Conservation (phyloP, 2,888 invertebrate species). For the Tupiocoris notatus region DNA sequence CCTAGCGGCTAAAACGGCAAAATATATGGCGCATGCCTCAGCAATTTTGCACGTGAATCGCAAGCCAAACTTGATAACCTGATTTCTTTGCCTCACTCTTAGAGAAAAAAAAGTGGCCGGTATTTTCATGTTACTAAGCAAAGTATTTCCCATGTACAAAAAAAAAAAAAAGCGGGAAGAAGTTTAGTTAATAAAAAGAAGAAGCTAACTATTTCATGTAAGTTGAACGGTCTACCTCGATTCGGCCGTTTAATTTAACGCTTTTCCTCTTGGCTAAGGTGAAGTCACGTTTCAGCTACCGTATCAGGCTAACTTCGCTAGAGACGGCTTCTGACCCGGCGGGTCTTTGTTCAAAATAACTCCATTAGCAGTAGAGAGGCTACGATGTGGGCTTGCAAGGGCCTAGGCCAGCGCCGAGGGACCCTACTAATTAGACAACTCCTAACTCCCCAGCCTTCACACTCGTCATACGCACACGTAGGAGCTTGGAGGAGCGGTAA, state of each 20-base stretch:
- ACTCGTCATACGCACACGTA: background rate
- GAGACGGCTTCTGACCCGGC: conserved; percentile 6
- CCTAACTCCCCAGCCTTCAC: background rate
- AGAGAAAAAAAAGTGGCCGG: too few species aligned
- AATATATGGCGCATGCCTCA: too few species aligned
- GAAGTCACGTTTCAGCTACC: conserved; percentile 22
- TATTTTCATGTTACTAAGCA: too few species aligned
- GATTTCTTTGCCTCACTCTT: too few species aligned
- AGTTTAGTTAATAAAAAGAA: too few species aligned
- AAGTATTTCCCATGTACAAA: too few species aligned
- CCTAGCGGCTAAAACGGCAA: too few species aligned
- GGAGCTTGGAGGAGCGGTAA: background rate
- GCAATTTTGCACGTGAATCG: too few species aligned
- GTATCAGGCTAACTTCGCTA: conserved; percentile 29
- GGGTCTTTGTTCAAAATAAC: conserved; percentile 37
- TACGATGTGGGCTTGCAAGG: conserved; percentile 1
- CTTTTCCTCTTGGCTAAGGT: conserved; percentile 6
- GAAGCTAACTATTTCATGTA: too few species aligned
- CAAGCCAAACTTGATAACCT: too few species aligned
- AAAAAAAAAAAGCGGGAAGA: too few species aligned
- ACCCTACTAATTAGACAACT: conserved; percentile 26
- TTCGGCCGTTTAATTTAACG: conserved; percentile 23
- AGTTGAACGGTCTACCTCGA: background rate
- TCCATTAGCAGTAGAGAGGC: conserved; percentile 12
- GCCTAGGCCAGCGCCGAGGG: background rate